These are phyloP conservation scores for Struthidea cinerea DNA, from an alignment of 2,113 vertebrate genomes.

Conservation along the genomic window DNA sequence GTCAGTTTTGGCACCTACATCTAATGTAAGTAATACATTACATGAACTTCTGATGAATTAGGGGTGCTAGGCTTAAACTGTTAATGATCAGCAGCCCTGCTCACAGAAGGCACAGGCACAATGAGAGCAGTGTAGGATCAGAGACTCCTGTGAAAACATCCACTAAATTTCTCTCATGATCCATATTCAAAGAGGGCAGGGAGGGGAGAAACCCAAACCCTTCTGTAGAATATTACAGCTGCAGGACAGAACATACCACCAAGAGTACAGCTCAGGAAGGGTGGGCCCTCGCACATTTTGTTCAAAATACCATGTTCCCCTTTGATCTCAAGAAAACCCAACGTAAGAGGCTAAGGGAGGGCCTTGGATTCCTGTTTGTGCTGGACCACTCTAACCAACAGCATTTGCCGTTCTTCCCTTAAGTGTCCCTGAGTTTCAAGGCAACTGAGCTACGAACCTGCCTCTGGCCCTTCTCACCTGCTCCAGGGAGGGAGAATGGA, in stretches of 20 bases:
- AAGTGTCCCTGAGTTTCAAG: neutral
- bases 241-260: neutral
- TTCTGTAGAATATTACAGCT: neutral
- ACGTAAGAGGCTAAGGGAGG: neutral
- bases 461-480: neutral
- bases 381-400: neutral
- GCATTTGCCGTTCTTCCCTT: neutral
- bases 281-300: slow-evolving; percentile 36
- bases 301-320: neutral
- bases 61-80: neutral
- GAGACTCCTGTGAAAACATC: neutral
- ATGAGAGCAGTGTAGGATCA: neutral
- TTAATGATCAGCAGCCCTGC: neutral
- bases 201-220: neutral
- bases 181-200: neutral
- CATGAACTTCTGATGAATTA: neutral
- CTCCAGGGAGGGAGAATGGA: neutral
- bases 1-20: slow-evolving; percentile 19
- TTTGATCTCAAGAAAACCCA: slow-evolving; percentile 1
- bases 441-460: neutral
- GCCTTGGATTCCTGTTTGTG: neutral
- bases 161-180: neutral
- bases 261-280: slow-evolving; percentile 40
- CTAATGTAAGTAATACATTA: slow-evolving; percentile 27
- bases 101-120: neutral